phyloP scores from a whole-genome alignment of 2,113 vertebrate species.

The Ciconia stormi region DNA sequence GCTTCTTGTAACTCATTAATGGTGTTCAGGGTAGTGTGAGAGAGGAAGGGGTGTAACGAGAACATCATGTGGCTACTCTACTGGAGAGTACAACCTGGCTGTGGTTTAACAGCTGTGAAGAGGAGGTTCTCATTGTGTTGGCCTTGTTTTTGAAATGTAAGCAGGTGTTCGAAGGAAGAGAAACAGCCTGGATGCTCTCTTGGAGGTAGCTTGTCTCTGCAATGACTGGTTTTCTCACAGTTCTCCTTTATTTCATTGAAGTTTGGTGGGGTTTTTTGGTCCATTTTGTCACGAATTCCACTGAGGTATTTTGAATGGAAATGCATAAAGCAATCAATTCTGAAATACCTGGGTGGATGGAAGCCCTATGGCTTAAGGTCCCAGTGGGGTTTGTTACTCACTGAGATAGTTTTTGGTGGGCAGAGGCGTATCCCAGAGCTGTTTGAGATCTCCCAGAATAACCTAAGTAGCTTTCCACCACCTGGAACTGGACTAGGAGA shows the following conservation, averaged over 20 bases:
- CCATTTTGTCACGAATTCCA: neutral
- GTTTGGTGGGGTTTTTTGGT: neutral
- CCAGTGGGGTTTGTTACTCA: neutral
- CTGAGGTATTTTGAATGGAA: neutral
- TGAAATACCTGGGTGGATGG: neutral
- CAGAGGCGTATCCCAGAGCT: neutral
- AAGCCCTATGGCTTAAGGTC: neutral
- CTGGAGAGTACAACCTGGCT: neutral
- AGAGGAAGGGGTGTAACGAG: neutral
- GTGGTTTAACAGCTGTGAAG: neutral
- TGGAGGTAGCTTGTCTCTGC: neutral
- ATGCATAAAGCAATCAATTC: neutral
- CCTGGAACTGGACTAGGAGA: neutral
- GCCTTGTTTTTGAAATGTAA: neutral
- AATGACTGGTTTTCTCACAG: neutral
- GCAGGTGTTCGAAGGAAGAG: neutral
- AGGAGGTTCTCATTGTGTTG: neutral
- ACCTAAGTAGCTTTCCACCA: neutral
- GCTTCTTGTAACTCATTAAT: neutral
- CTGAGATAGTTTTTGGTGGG: neutral
- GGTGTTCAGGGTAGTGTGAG: neutral
- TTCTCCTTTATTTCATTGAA: neutral
- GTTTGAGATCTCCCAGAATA: neutral
- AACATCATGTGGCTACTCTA: neutral
- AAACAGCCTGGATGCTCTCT: neutral